Evolutionary conservation across 2,797 vertebrate genomes (phyloP).

Genomic region (Gobionotothen gibberifrons): DNA sequence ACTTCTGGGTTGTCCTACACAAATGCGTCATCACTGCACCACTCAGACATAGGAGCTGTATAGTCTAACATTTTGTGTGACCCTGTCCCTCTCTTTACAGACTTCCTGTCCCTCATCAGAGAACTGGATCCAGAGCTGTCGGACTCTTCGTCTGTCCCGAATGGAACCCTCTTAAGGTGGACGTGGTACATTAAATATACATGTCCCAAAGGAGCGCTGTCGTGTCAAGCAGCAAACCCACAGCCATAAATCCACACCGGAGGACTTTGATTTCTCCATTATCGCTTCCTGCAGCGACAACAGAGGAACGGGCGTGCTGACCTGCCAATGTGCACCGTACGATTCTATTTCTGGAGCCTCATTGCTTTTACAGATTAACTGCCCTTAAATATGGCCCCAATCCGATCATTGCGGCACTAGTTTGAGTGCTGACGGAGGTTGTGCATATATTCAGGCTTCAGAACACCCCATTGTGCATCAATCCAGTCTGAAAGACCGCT

Average conservation of each 20-base stretch:
- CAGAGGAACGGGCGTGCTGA: conserved; percentile 54
- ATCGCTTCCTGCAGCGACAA: conserved; percentile 50
- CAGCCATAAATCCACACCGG: conserved; percentile 68
- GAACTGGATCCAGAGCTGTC: conserved; percentile 26
- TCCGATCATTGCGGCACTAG: conserved; percentile 50
- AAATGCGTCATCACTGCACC: too few relatives aligned
- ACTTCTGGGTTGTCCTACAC: too few relatives aligned
- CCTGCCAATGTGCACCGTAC: conserved; percentile 41
- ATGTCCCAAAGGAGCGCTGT: conserved; percentile 59
- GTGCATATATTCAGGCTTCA: conserved; percentile 52
- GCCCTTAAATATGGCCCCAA: conserved; percentile 69
- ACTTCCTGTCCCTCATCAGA: conserved; percentile 13
- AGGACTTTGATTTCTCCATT: conserved; percentile 69
- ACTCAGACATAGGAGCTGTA: conserved; percentile 3
- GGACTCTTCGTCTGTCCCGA: conserved; percentile 43
- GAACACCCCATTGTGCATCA: conserved; percentile 22
- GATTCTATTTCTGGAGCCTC: conserved; percentile 72
- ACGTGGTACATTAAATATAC: conserved; percentile 69
- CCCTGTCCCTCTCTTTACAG: conserved; percentile 72
- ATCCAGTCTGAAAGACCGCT: conserved; percentile 24
- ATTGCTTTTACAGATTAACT: conserved; percentile 73
- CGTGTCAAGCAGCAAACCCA: conserved; percentile 28
- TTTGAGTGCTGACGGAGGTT: conserved; percentile 55
- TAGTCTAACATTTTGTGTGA: conserved; percentile 53
- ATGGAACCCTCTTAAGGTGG: conserved; percentile 45